Base-by-base conservation (phyloP, 2,797 vertebrate genomes). In the Chelonia mydas region DNA sequence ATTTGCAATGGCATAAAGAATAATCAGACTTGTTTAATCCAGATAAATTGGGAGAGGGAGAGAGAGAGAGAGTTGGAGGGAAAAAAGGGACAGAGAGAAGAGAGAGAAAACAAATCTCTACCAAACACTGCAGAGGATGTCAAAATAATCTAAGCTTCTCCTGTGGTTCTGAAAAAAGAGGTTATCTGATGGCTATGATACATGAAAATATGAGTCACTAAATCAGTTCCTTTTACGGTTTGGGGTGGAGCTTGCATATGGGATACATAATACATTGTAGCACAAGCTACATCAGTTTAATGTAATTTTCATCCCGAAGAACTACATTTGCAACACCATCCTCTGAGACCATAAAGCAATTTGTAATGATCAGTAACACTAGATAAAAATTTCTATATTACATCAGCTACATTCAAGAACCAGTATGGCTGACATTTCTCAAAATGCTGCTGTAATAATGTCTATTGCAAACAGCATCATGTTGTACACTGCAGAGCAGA, bases 21-120 rank as follows among this genome's bases (percentile, higher is more conserved):
- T 96, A 97, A 97, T 94, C 95, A 97, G 95, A 96, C 94, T 96
- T 95, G 92, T 97, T 97, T 98, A 97, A 97, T 97, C 93, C 97
- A 97, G 93, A 97, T 95, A 97, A 96, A 97, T 93, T 90, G 90
- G 83, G 92, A 93, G 94, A 86, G 76, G 94, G 89, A 92, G 93
- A 93, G 87, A 89, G 28, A 96, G 86, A 83, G 37, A 77, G 90
- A 89, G 50, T 6, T 76, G 61, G 92, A 90, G 72, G 84, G 68
- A 87, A 54, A 28, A 77, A 93, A 90, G 82, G 93, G 83, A 87
- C 0, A 1, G 55, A 11, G 45, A 28, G 1, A 33, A 15, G 76
- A 83, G 19, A 77, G 61, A 86, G 84, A 88, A 94, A 92, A 80
- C 13, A 88, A 78, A 91, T 90, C 86, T 91, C 49, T 37, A 84